Evolutionary conservation across 2,888 invertebrate genomes (phyloP).

Genomic region (Drosophila colorata): DNA sequence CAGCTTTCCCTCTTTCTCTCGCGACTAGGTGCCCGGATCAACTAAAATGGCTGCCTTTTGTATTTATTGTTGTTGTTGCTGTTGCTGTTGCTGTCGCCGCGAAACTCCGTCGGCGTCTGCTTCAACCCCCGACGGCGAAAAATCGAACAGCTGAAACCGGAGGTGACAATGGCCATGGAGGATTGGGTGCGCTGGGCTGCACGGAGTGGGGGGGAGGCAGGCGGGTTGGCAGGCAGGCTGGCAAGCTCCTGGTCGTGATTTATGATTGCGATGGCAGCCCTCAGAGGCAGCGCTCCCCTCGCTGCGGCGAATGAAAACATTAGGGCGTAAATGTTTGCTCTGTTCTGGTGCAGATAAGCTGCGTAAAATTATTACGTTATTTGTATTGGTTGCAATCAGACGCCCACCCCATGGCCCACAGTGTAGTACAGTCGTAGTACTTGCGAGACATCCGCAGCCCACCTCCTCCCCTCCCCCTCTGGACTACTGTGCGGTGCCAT

Average conservation of each 20-base stretch:
- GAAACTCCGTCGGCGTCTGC: slow-evolving; percentile 27
- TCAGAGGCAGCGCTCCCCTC: slow-evolving; percentile 20
- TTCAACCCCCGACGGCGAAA: slow-evolving; percentile 65
- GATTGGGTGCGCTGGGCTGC: background rate
- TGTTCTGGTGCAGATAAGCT: slow-evolving; percentile 84
- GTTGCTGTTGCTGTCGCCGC: slow-evolving; percentile 21
- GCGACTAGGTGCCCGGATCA: slow-evolving; percentile 35
- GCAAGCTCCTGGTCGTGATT: slow-evolving; percentile 54
- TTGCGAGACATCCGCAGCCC: background rate
- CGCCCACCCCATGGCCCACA: slow-evolving; percentile 28
- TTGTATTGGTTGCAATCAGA: slow-evolving; percentile 82
- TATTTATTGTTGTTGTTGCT: slow-evolving; percentile 15
- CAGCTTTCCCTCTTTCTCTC: slow-evolving; percentile 1
- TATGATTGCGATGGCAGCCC: slow-evolving; percentile 69
- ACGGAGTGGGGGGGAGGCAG: background rate
- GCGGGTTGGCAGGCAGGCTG: no score
- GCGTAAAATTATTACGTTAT: slow-evolving; percentile 83
- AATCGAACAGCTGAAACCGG: slow-evolving; percentile 57
- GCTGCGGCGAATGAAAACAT: slow-evolving; percentile 76
- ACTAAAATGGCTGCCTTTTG: slow-evolving; percentile 57
- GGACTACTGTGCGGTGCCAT: slow-evolving; percentile 45
- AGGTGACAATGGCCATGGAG: slow-evolving; percentile 56
- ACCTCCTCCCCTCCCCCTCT: background rate
- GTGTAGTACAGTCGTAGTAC: no score
- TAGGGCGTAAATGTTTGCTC: slow-evolving; percentile 84